Conservation (phyloP, 2,113 vertebrate species). For the Drymodes brunneopygia region DNA sequence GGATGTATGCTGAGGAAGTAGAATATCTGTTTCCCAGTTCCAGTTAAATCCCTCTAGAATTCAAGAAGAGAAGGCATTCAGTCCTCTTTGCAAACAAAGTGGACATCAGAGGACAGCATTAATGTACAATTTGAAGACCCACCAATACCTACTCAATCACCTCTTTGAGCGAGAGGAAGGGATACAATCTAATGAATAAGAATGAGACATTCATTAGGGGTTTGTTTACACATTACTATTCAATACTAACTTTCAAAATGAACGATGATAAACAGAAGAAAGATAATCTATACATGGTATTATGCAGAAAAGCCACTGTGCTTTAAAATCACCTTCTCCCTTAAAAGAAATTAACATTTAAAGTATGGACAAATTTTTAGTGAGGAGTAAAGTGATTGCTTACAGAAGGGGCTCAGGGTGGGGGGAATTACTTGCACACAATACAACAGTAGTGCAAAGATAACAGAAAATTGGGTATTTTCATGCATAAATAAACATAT, state of each 20-base stretch:
- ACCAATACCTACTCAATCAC: neutral
- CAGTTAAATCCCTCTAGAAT: neutral
- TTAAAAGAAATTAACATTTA: constrained; percentile 41
- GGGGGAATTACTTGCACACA: neutral
- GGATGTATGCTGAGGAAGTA: neutral
- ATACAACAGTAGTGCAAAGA: constrained; percentile 30
- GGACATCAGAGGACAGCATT: neutral
- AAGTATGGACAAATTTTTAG: constrained; percentile 2
- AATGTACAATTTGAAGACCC: neutral
- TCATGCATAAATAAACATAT: constrained; percentile 62
- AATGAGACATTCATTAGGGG: constrained; percentile 21
- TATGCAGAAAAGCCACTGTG: constrained; percentile 5
- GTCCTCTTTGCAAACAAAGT: neutral
- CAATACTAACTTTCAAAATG: constrained; percentile 31
- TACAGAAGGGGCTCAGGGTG: neutral
- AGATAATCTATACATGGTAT: neutral
- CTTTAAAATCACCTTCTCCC: constrained; percentile 20
- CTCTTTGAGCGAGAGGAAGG: neutral
- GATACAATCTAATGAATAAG: constrained; percentile 24
- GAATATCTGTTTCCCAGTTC: neutral
- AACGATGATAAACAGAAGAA: constrained; percentile 21
- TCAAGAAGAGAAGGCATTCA: neutral
- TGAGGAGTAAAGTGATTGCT: neutral
- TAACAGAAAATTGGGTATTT: constrained; percentile 42
- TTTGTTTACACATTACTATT: constrained; percentile 58